phyloP scores from a whole-genome alignment of 2,113 vertebrate species.

The Plecotus auritus region DNA sequence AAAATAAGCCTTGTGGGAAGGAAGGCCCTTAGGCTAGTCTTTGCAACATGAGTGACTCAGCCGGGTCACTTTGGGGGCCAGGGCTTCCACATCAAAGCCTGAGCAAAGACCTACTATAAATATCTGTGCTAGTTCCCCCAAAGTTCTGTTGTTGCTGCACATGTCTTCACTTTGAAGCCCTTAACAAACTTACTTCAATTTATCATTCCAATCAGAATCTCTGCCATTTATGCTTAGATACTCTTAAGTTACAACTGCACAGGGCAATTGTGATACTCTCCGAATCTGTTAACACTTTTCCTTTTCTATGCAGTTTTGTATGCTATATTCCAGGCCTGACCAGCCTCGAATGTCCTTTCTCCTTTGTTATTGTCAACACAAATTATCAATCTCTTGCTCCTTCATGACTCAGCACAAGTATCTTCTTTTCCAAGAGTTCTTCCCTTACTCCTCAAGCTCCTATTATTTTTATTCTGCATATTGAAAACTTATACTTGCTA shows the following conservation, averaged over 20 bases:
- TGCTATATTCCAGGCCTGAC: background rate
- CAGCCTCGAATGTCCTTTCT: background rate
- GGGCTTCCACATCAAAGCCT: background rate
- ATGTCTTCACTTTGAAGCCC: background rate
- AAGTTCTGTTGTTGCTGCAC: background rate
- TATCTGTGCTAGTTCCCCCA: background rate
- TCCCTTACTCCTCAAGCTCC: background rate
- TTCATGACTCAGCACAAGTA: background rate
- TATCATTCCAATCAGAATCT: background rate
- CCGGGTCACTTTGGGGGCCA: background rate
- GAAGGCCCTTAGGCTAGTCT: background rate
- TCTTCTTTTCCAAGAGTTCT: background rate
- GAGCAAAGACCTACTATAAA: background rate
- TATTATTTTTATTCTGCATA: background rate
- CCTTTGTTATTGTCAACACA: background rate
- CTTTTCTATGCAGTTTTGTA: background rate
- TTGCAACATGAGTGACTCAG: background rate
- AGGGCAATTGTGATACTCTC: background rate
- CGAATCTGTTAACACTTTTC: background rate
- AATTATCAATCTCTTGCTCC: background rate
- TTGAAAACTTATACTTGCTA: background rate
- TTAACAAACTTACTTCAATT: background rate
- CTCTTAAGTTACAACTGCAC: background rate
- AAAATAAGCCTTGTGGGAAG: background rate
- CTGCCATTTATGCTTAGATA: background rate